Evolutionary conservation across 2,888 invertebrate genomes (phyloP).

Genomic region (Stenodema calcarata): DNA sequence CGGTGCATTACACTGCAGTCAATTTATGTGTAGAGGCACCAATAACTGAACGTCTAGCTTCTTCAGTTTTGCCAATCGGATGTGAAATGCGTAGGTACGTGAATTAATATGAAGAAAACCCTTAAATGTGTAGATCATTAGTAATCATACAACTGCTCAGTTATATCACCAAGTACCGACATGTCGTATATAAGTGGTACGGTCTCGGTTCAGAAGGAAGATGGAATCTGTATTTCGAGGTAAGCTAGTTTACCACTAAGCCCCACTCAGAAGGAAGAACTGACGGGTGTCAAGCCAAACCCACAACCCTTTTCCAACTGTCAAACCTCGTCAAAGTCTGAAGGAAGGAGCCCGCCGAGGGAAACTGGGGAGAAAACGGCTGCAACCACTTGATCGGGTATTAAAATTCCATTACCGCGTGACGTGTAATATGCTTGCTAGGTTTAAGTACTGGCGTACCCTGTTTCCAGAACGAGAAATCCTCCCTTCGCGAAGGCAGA

Average conservation of each 20-base stretch:
- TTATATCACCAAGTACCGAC: too few relatives aligned
- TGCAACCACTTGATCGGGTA: constrained; percentile 38
- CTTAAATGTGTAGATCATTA: too few relatives aligned
- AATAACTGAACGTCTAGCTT: too few relatives aligned
- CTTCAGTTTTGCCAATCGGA: too few relatives aligned
- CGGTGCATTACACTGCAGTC: too few relatives aligned
- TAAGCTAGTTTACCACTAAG: not conserved
- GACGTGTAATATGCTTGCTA: constrained; percentile 44
- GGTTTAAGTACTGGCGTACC: constrained; percentile 7
- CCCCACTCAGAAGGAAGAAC: not conserved
- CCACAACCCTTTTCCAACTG: constrained; percentile 39
- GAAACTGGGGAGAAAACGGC: not conserved
- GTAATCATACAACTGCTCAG: too few relatives aligned
- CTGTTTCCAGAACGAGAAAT: not conserved
- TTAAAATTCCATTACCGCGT: constrained; percentile 48
- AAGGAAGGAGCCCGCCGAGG: not conserved
- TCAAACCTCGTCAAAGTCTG: constrained; percentile 33
- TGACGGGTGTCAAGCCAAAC: constrained; percentile 24
- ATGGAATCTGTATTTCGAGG: not conserved
- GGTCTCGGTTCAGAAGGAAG: too few relatives aligned
- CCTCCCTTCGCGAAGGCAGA: not conserved
- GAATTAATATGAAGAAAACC: too few relatives aligned
- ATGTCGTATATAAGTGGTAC: too few relatives aligned
- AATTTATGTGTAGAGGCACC: too few relatives aligned
- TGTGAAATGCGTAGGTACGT: too few relatives aligned